phyloP scores from a whole-genome alignment of 2,888 invertebrate genomes.

The Omphaloscelis lunosa region DNA sequence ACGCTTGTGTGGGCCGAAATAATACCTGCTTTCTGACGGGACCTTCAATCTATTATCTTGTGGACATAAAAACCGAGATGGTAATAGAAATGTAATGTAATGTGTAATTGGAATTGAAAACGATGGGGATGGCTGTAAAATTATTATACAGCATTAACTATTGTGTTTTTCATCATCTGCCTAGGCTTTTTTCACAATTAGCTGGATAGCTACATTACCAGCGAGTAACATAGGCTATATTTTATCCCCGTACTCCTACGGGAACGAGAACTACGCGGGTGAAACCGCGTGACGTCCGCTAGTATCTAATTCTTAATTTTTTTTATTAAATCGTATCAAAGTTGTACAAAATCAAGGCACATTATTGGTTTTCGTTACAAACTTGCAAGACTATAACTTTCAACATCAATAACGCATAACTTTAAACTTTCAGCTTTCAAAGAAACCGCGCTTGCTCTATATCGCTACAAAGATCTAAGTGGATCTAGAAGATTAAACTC shows the following conservation, averaged over 20 bases:
- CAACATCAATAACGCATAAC: not conserved
- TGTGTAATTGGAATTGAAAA: slow-evolving; percentile 16
- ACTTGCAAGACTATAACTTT: not conserved
- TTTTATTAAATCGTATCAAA: too few species aligned
- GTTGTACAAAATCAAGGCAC: not conserved
- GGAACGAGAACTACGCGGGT: too few species aligned
- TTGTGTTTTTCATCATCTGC: not conserved
- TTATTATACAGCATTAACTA: not conserved
- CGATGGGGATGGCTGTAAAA: slow-evolving; percentile 1
- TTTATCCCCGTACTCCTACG: too few species aligned
- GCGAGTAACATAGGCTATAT: too few species aligned
- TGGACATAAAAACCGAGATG: slow-evolving; percentile 34
- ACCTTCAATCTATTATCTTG: slow-evolving; percentile 46
- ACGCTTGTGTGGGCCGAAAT: slow-evolving; percentile 21
- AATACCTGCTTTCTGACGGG: slow-evolving; percentile 3
- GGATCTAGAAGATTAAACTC: slow-evolving; percentile 18
- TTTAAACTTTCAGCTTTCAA: not conserved
- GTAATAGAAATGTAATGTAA: slow-evolving; percentile 4
- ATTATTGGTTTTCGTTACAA: not conserved
- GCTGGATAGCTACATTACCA: too few species aligned
- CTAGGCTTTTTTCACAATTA: too few species aligned
- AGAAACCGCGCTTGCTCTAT: not conserved
- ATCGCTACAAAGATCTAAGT: not conserved
- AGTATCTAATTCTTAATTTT: too few species aligned
- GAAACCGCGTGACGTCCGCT: too few species aligned